Evolutionary conservation across 2,113 vertebrate species (phyloP).

Genomic region (Laterallus jamaicensis): DNA sequence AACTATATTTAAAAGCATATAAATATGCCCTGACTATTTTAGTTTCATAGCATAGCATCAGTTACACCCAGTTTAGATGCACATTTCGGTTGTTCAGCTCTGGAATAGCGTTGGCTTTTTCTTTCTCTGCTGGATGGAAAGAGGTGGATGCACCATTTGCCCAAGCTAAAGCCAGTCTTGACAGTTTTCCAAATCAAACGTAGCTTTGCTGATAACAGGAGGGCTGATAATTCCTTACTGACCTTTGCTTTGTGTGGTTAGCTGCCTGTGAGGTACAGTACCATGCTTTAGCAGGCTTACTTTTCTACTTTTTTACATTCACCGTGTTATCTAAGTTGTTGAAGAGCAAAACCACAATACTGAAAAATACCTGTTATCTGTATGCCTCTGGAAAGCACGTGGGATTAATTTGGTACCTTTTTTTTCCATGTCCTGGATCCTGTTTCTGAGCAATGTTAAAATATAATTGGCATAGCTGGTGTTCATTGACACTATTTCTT

Average conservation of each 20-base stretch:
- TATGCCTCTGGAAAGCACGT: conserved; percentile 12
- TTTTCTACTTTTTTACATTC: not conserved
- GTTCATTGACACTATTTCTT: not conserved
- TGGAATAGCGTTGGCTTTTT: conserved; percentile 12
- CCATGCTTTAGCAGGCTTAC: not conserved
- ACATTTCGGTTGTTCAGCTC: conserved; percentile 38
- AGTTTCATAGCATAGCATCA: conserved; percentile 57
- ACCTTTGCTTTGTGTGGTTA: conserved; percentile 60
- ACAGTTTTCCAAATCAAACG: conserved; percentile 54
- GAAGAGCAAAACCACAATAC: conserved; percentile 30
- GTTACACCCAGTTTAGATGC: conserved; percentile 54
- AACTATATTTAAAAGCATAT: conserved; percentile 63
- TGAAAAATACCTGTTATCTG: not conserved
- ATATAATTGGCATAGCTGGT: not conserved
- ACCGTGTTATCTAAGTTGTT: not conserved
- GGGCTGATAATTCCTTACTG: conserved; percentile 46
- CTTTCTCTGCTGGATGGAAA: conserved; percentile 6
- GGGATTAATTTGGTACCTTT: conserved; percentile 34
- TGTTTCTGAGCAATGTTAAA: conserved; percentile 10
- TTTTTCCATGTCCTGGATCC: not conserved
- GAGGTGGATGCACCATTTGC: conserved; percentile 32
- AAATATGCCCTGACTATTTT: conserved; percentile 52
- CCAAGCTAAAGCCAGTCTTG: conserved; percentile 46
- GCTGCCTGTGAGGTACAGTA: not conserved
- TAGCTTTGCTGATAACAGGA: conserved; percentile 62